Evolutionary conservation across 2,113 vertebrate species (phyloP).

Genomic region (Grantiella picta): DNA sequence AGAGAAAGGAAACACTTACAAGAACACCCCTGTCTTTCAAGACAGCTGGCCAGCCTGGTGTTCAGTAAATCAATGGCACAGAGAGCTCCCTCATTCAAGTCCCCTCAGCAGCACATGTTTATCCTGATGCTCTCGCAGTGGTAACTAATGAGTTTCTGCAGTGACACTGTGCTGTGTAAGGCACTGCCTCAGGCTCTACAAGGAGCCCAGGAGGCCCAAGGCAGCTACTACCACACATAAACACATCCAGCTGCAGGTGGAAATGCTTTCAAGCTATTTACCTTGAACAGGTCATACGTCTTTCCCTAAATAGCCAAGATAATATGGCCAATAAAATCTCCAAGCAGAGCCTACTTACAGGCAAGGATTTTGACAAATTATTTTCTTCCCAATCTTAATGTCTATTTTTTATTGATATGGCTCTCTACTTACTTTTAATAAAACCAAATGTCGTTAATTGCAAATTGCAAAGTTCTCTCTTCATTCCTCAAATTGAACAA

Average conservation of each 20-base stretch:
- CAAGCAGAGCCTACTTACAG: background rate
- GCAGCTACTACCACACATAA: background rate
- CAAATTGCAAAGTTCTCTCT: background rate
- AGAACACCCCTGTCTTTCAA: background rate
- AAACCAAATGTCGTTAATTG: slow-evolving; percentile 41
- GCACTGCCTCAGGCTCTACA: slow-evolving; percentile 58
- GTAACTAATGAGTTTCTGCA: slow-evolving; percentile 24
- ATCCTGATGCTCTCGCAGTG: background rate
- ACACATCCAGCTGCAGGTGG: slow-evolving; percentile 43
- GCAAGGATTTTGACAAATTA: background rate
- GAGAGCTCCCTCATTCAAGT: slow-evolving; percentile 25
- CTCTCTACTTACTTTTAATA: slow-evolving; percentile 22
- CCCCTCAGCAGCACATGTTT: background rate
- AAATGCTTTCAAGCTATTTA: slow-evolving; percentile 63
- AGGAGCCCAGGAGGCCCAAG: slow-evolving; percentile 37
- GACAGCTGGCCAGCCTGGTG: background rate
- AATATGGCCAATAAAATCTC: slow-evolving; percentile 34
- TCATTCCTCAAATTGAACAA: background rate
- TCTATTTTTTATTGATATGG: slow-evolving; percentile 27
- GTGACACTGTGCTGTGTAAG: slow-evolving; percentile 9
- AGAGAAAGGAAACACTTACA: background rate
- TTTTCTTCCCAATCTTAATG: slow-evolving; percentile 21
- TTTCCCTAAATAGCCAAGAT: slow-evolving; percentile 29
- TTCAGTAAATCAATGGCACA: background rate
- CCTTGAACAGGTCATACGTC: slow-evolving; percentile 37